A percentile compares a stretch with the other conserved stretches of the same genome.
phyloP scores from a whole-genome alignment of 2,113 vertebrate species.

The Tragelaphus strepsiceros region DNA sequence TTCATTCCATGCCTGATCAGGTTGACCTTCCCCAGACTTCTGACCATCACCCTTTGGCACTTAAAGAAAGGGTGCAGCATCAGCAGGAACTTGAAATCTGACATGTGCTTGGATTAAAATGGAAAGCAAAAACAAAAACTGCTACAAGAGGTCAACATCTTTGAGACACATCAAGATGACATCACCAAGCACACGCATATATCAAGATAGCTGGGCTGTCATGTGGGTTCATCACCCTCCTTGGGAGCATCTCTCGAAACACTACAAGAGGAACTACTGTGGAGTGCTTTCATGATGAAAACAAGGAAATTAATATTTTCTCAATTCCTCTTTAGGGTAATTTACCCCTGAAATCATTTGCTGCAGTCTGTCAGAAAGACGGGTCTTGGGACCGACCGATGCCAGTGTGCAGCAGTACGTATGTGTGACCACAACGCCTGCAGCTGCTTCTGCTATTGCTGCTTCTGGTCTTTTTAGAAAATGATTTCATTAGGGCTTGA shows the following conservation, averaged over 20 bases:
- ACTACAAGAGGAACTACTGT: not conserved
- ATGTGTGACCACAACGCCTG: not conserved
- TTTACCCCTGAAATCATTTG: conserved; percentile 55
- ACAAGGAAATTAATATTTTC: not conserved
- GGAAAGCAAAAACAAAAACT: not conserved
- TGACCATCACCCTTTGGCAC: not conserved
- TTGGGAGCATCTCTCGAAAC: not conserved
- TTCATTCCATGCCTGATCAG: not conserved
- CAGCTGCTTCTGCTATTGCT: not conserved
- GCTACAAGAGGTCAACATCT: not conserved
- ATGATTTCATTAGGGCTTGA: not conserved
- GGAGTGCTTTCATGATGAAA: not conserved
- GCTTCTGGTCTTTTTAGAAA: not conserved
- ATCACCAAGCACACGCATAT: fast-evolving
- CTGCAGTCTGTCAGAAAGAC: conserved; percentile 66
- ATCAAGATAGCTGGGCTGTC: not conserved
- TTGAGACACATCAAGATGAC: fast-evolving
- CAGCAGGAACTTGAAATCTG: not conserved
- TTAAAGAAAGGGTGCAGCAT: not conserved
- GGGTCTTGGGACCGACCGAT: conserved; percentile 75
- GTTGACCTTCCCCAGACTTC: not conserved
- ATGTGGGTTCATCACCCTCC: fast-evolving
- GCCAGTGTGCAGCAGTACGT: conserved; percentile 75
- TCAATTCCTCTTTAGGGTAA: conserved; percentile 45
- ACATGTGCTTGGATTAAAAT: not conserved